phyloP scores from a whole-genome alignment of 2,888 invertebrate genomes.

The Erebia epiphron region DNA sequence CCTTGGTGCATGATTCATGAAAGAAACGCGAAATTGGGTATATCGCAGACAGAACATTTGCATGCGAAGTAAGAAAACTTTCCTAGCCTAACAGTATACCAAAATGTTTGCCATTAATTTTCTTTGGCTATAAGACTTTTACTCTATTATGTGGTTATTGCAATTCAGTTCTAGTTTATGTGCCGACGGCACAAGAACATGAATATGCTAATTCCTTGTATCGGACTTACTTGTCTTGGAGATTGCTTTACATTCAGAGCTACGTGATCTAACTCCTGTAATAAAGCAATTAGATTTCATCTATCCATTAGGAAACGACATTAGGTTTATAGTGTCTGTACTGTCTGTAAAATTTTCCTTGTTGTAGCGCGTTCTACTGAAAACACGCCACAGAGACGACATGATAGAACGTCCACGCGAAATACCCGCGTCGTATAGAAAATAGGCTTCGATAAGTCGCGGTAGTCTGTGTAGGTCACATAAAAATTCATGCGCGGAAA shows the following conservation, averaged over 20 bases:
- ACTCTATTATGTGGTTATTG: neutral
- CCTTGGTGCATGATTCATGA: constrained; percentile 44
- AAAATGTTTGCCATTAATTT: no score
- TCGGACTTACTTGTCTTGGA: constrained; percentile 39
- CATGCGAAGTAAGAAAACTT: constrained; percentile 6
- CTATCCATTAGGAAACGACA: neutral
- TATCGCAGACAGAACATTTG: constrained; percentile 21
- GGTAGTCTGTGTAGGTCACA: no score
- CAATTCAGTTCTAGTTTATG: constrained; percentile 51
- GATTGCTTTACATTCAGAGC: constrained; percentile 40
- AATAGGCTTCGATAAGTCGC: no score
- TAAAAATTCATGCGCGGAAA: no score
- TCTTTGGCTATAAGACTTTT: no score
- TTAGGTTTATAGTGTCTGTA: neutral
- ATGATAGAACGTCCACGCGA: no score
- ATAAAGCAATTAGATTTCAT: constrained; percentile 40
- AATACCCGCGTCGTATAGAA: no score
- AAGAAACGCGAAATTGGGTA: constrained; percentile 27
- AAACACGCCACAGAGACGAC: no score
- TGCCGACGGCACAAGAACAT: constrained; percentile 53
- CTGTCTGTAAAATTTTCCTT: neutral
- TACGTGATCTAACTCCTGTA: constrained; percentile 35
- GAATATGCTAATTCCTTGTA: constrained; percentile 58
- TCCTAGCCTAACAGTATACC: neutral
- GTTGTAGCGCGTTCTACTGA: neutral